Base-by-base conservation (phyloP, 1,140 invertebrate species). In the Galleria mellonella region DNA sequence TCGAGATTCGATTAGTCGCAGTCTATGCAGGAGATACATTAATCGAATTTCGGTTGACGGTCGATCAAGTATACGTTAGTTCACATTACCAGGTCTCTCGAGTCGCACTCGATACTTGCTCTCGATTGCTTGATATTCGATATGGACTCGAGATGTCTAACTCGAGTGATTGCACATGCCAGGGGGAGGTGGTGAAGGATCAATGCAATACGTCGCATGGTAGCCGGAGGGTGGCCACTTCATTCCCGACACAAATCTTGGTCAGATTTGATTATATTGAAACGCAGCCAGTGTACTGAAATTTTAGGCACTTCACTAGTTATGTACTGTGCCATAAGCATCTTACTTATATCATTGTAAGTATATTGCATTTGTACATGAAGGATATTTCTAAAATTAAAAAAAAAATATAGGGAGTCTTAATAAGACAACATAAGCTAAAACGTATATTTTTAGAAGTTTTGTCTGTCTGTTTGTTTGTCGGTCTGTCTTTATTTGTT, bases 21-120 rank as follows among this genome's bases (percentile, higher is more conserved):
- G 58, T 56, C 51, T 60, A 62, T 61, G 64, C 54, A 60, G 62
- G 54, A 50, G 52, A 55, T 70, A 61, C 62, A 65, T 72, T 78
- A 73, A 75, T 78, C 72, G 70, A 68, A 78, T 78, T 75, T 73
- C 62, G 65, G 62, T 72, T 23, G 47, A 51, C 53, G 53, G 51
- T 59, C 62, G 61, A 72, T 70, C 67, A 64, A 74, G 72, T 66
- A 52, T 67, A 62, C 62, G 66, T 69, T 68, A 72, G 67, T 65
- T 71, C 72, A 67, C 62, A 70, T 76, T 68, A 70, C 67, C 48
- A 44, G 45, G 39, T 51, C 56, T 51, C 64, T 72, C 55, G 56
- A 62, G 51, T 60, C 57, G 63, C 55, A 52, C 62, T 74, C 58
- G 62, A 71, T 67, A 60, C 58, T 70, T 62, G 61, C 53, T 52